phyloP scores from a whole-genome alignment of 2,113 vertebrate species.

The Silurus glanis region DNA sequence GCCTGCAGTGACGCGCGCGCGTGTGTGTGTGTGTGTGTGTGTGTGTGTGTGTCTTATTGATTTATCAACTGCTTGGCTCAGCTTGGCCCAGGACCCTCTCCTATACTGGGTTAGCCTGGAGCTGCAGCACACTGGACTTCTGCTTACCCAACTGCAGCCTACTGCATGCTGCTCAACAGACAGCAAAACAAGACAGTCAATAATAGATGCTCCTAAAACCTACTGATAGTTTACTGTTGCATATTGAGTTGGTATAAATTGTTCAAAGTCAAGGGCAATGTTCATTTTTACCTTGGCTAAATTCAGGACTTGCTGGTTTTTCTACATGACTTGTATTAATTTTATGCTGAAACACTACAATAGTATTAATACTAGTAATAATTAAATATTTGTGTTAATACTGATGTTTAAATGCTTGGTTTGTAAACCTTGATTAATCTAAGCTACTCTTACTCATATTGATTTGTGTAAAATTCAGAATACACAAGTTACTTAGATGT shows the following conservation, averaged over 20 bases:
- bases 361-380: neutral
- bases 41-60: constrained; percentile 75
- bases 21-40: constrained; percentile 56
- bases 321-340: neutral
- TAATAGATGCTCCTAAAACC: constrained; percentile 14
- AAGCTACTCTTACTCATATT: neutral
- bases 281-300: constrained; percentile 1
- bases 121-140: constrained; percentile 50
- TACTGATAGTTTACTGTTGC: neutral
- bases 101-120: constrained; percentile 63
- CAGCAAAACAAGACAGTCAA: constrained; percentile 29
- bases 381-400: neutral
- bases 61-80: constrained; percentile 74
- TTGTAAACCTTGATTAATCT: neutral
- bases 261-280: neutral
- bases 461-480: neutral
- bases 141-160: constrained; percentile 30
- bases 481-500: neutral
- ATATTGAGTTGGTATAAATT: neutral
- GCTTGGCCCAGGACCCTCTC: constrained; percentile 70
- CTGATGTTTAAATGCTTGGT: neutral
- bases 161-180: constrained; percentile 28
- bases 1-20: constrained; percentile 70
- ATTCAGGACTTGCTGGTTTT: neutral
- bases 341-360: neutral